These are phyloP conservation scores for Acropternis orthonyx DNA, from an alignment of 2,797 vertebrate genomes.

Conservation along the genomic window DNA sequence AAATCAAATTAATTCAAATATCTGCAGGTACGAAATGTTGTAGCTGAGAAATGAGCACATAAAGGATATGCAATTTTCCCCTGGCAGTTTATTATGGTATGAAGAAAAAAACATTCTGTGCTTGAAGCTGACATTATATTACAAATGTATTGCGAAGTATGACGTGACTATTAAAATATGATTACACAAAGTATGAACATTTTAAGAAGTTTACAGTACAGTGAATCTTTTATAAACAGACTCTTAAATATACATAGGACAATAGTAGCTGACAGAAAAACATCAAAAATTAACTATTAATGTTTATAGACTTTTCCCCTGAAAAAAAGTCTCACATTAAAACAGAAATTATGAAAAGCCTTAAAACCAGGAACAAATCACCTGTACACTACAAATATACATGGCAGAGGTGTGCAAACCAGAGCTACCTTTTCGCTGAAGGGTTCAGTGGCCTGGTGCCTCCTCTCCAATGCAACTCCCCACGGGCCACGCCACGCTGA, in stretches of 20 bases:
- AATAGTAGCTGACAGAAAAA: conserved; percentile 75
- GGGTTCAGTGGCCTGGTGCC: not conserved
- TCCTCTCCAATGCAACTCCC: not conserved
- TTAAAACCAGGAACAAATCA: conserved; percentile 73
- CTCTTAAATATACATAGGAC: conserved; percentile 82
- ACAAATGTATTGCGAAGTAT: conserved; percentile 78
- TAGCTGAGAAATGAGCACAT: conserved; percentile 67
- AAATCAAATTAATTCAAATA: conserved; percentile 39
- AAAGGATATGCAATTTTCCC: conserved; percentile 71
- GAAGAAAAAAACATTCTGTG: conserved; percentile 80
- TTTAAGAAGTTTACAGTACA: conserved; percentile 80
- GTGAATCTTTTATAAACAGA: conserved; percentile 79
- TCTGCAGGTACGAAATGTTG: not conserved
- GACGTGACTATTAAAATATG: conserved; percentile 80
- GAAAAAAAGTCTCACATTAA: conserved; percentile 72
- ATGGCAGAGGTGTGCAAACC: conserved; percentile 62
- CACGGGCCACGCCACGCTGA: accelerated
- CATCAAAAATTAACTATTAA: conserved; percentile 79
- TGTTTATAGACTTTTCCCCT: conserved; percentile 75
- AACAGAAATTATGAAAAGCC: conserved; percentile 73
- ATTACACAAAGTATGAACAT: conserved; percentile 82
- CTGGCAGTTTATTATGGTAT: conserved; percentile 83
- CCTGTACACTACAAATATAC: conserved; percentile 73
- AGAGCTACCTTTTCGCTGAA: not conserved
- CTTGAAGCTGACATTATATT: conserved; percentile 79